phyloP scores from a whole-genome alignment of 1,140 invertebrate species.

The Drosophila grimshawi region DNA sequence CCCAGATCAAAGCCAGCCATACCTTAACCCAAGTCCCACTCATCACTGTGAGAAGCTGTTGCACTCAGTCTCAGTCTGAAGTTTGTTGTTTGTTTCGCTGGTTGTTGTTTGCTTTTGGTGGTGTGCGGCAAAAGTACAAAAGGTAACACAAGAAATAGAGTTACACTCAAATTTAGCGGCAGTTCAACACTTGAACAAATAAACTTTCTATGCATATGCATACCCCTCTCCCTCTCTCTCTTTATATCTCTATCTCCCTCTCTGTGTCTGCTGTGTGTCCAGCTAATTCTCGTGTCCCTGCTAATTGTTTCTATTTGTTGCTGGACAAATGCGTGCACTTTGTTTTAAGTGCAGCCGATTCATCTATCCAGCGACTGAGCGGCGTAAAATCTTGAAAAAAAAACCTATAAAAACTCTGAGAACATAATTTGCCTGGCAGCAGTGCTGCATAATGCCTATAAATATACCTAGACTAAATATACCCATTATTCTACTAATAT shows the following conservation, averaged over 20 bases:
- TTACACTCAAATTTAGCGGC: conserved; percentile 81
- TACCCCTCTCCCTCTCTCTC: neutral
- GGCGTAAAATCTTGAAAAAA: neutral
- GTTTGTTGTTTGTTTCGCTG: conserved; percentile 52
- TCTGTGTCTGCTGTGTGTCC: conserved; percentile 49
- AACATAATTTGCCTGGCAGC: neutral
- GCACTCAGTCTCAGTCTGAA: conserved; percentile 1
- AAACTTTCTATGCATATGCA: conserved; percentile 56
- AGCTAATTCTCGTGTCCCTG: conserved; percentile 59
- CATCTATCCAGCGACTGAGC: conserved; percentile 1
- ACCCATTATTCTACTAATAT: too few relatives aligned
- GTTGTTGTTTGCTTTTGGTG: conserved; percentile 48
- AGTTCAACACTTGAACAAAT: conserved; percentile 73
- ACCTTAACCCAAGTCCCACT: neutral
- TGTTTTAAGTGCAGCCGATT: conserved; percentile 73
- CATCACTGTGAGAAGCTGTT: conserved; percentile 69
- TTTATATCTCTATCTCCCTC: neutral
- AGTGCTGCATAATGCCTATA: too few relatives aligned
- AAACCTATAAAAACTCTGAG: conserved; percentile 19
- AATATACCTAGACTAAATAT: too few relatives aligned
- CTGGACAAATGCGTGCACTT: conserved; percentile 68
- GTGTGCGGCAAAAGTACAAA: conserved; percentile 74
- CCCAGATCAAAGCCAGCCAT: conserved; percentile 3
- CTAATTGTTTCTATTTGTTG: conserved; percentile 64
- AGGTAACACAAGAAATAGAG: conserved; percentile 71